phyloP scores from a whole-genome alignment of 2,888 invertebrate species.

The Thereva nobilitata region DNA sequence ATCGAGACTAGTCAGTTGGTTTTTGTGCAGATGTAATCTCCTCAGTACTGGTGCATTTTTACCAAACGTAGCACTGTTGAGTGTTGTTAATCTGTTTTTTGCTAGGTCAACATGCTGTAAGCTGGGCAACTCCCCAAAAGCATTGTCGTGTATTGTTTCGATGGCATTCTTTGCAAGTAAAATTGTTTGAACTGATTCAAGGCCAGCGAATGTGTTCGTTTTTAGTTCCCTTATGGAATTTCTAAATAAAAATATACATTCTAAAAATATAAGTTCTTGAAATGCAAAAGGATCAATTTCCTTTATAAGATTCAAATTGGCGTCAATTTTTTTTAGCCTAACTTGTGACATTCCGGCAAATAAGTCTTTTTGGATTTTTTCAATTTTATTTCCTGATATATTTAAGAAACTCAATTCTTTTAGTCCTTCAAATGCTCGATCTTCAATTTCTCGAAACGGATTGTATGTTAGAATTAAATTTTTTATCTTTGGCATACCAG shows the following conservation, averaged over 20 bases:
- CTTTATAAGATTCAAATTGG: conserved; percentile 50
- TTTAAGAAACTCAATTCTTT: conserved; percentile 48
- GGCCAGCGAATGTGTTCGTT: conserved; percentile 46
- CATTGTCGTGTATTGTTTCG: conserved; percentile 44
- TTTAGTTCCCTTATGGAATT: conserved; percentile 49
- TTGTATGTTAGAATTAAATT: conserved; percentile 47
- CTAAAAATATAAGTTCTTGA: conserved; percentile 45
- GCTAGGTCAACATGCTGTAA: conserved; percentile 52
- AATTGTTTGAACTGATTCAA: conserved; percentile 48
- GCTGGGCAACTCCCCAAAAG: conserved; percentile 47
- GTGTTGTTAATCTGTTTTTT: conserved; percentile 47
- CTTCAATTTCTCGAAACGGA: conserved; percentile 46
- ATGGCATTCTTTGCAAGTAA: conserved; percentile 51
- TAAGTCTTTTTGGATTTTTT: conserved; percentile 45
- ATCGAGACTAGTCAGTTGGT: conserved; percentile 48
- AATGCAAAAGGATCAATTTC: conserved; percentile 46
- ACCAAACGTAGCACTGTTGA: conserved; percentile 49
- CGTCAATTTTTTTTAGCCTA: conserved; percentile 44
- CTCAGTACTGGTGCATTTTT: conserved; percentile 45
- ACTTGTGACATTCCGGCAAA: conserved; percentile 48
- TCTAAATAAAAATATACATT: conserved; percentile 49
- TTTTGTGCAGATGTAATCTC: conserved; percentile 48
- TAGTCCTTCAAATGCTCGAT: conserved; percentile 48
- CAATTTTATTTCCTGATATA: conserved; percentile 50
- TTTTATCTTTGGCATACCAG: conserved; percentile 44